Conservation (phyloP, 2,888 invertebrate genomes). For the Zaprionus bogoriensis region DNA sequence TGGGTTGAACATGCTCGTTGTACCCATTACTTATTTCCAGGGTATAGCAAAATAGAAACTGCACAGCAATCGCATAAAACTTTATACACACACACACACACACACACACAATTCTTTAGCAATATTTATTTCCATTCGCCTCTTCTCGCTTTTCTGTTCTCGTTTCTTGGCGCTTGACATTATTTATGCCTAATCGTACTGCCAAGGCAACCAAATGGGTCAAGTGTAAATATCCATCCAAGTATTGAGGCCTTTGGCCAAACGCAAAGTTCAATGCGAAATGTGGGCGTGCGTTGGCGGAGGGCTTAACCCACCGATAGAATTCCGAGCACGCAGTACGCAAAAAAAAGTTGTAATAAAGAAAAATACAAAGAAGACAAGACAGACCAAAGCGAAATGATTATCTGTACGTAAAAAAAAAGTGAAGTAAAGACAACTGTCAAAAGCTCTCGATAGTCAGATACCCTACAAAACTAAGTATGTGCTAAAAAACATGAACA, state of each 20-base stretch:
- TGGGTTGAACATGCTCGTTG: neutral
- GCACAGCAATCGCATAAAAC: constrained; percentile 31
- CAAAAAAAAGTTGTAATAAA: constrained; percentile 19
- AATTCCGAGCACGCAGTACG: constrained; percentile 30
- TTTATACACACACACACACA: neutral
- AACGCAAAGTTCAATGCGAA: constrained; percentile 51
- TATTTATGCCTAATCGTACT: constrained; percentile 42
- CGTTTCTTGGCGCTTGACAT: constrained; percentile 54
- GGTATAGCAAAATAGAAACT: constrained; percentile 23
- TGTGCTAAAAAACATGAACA: too few relatives aligned
- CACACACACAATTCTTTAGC: neutral
- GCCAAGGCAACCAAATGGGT: constrained; percentile 59
- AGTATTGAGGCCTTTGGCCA: constrained; percentile 16
- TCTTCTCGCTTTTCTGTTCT: constrained; percentile 10
- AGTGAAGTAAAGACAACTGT: too few relatives aligned
- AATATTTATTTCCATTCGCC: neutral
- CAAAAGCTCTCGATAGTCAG: too few relatives aligned
- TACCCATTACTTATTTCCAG: neutral
- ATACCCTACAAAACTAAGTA: too few relatives aligned
- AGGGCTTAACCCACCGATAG: neutral
- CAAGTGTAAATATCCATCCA: constrained; percentile 55
- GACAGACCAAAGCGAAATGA: neutral
- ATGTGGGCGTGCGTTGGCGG: constrained; percentile 21
- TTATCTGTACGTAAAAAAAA: neutral
- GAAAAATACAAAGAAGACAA: neutral